Percentiles rank a stretch among this genome's conserved stretches.
These are phyloP conservation scores for Bolborhynchus lineola DNA, from an alignment of 2,113 vertebrate genomes.

Conservation along the genomic window DNA sequence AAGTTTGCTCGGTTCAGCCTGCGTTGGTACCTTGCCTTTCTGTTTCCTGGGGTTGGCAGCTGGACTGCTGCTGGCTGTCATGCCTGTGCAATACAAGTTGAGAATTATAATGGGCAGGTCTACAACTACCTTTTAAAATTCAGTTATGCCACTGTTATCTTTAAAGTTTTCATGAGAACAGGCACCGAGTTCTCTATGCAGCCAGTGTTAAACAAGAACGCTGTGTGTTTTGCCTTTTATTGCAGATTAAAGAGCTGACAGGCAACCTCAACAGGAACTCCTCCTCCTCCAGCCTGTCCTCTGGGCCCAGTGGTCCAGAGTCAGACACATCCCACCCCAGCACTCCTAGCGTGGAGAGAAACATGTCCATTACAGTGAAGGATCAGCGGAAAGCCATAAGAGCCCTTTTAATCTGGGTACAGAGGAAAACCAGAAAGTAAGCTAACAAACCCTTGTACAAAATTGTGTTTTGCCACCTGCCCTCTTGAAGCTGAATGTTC, in stretches of 20 bases:
- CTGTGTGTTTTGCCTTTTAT: conserved; percentile 29
- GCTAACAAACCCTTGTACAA: background rate
- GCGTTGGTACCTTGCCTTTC: background rate
- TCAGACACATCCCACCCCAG: conserved; percentile 84
- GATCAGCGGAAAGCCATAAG: conserved; percentile 91
- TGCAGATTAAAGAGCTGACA: conserved; percentile 95
- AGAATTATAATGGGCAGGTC: background rate
- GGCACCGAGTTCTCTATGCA: background rate
- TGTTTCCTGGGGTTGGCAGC: background rate
- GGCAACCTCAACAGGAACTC: conserved; percentile 92
- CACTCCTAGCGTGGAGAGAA: conserved; percentile 79
- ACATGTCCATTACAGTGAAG: conserved; percentile 68
- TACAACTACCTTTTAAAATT: conserved; percentile 7
- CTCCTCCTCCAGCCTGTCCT: conserved; percentile 88
- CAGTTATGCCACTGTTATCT: background rate
- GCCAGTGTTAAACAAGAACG: background rate
- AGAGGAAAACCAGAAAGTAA: conserved; percentile 92
- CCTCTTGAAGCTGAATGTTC: background rate
- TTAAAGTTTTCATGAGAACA: background rate
- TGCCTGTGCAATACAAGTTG: background rate
- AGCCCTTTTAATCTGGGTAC: conserved; percentile 91
- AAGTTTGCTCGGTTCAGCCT: background rate
- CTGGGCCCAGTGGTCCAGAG: conserved; percentile 87
- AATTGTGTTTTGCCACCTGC: background rate
- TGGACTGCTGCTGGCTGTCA: background rate